Base-by-base conservation (phyloP, 23 tunicate species). In the Halocynthia roretzi region DNA sequence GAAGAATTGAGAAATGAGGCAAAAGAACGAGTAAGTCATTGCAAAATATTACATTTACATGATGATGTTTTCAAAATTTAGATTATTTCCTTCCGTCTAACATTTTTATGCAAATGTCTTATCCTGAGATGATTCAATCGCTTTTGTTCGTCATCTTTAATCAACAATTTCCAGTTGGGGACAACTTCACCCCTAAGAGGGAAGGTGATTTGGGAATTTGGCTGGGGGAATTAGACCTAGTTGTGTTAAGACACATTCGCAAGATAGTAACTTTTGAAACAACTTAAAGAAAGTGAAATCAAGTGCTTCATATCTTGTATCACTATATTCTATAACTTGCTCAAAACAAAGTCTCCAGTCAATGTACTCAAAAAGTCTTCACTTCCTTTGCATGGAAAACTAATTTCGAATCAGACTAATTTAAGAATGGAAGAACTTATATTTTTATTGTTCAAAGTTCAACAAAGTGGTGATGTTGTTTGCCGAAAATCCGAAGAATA, bases 401-500 rank as follows among this genome's bases (percentile, higher is more conserved):
- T 14, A 11, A 57, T 57, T 11, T 57, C 14, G 11, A 11, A 11
- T 11, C 62, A 57, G 14, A 57, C 11, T 57, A 57, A 57, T 12
- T 58, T n/a, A n/a, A n/a, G n/a, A n/a, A n/a, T n/a, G n/a, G n/a
- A n/a, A n/a, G n/a, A n/a, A n/a, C n/a, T n/a, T n/a, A n/a, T n/a
- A n/a, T n/a, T n/a, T n/a, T n/a, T 31, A 31, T 68, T 68, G 18
- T 10, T 54, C 73, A 54, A 61, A 92, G 98, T 92, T 73, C 68
- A 72, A 67, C 50, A 68, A 65, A 72, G 75, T 86, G 6, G 84
- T 61, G 18, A 61, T 17, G n/a, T 67, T 83, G 67, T 92, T 92
- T 71, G 92, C 87, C 18, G 98, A 92, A 56, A 92, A 92, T 77
- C 81, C 84, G n/a, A 80, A 74, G n/a, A 88, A 68, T 53, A 52